Evolutionary conservation across 1,140 invertebrate species (phyloP).

Genomic region (Aphelinus atriplicis): DNA sequence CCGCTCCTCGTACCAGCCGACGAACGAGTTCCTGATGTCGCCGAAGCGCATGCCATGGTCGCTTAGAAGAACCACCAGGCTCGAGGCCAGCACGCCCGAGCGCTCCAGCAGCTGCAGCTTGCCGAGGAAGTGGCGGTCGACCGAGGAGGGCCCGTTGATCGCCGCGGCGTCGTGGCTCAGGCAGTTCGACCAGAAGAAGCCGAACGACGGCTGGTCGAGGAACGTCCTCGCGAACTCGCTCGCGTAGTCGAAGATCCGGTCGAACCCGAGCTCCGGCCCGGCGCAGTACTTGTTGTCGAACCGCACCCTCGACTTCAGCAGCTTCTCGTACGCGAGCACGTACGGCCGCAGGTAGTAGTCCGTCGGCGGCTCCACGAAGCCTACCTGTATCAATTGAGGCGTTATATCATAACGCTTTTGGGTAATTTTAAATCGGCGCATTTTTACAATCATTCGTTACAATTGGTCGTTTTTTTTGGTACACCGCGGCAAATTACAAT

Average conservation of each 20-base stretch:
- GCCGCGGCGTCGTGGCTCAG: slow-evolving; percentile 76
- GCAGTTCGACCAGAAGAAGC: slow-evolving; percentile 81
- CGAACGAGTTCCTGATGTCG: slow-evolving; percentile 78
- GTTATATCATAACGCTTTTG: too few relatives aligned
- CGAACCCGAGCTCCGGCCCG: slow-evolving; percentile 68
- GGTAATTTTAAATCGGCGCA: too few relatives aligned
- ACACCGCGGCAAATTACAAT: too few relatives aligned
- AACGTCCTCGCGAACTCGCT: slow-evolving; percentile 69
- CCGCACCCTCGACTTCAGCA: slow-evolving; percentile 69
- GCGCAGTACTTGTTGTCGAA: slow-evolving; percentile 72
- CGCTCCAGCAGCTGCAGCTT: slow-evolving; percentile 71
- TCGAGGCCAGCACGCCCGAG: slow-evolving; percentile 71
- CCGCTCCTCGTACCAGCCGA: slow-evolving; percentile 89
- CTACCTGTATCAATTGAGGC: slow-evolving; percentile 56
- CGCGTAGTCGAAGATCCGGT: slow-evolving; percentile 70
- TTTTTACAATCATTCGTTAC: too few relatives aligned
- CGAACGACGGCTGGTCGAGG: slow-evolving; percentile 71
- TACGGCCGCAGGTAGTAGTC: slow-evolving; percentile 86
- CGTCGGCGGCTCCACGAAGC: slow-evolving; percentile 80
- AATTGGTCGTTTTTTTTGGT: too few relatives aligned
- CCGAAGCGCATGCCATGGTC: slow-evolving; percentile 95
- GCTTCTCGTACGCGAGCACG: slow-evolving; percentile 71
- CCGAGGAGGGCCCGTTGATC: slow-evolving; percentile 75
- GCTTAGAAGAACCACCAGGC: slow-evolving; percentile 83
- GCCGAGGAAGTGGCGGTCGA: slow-evolving; percentile 70